Evolutionary conservation across 2,797 vertebrate genomes (phyloP), one percentile per base, ranked within the genome.

Genomic region (Phrynocephalus forsythii): DNA sequence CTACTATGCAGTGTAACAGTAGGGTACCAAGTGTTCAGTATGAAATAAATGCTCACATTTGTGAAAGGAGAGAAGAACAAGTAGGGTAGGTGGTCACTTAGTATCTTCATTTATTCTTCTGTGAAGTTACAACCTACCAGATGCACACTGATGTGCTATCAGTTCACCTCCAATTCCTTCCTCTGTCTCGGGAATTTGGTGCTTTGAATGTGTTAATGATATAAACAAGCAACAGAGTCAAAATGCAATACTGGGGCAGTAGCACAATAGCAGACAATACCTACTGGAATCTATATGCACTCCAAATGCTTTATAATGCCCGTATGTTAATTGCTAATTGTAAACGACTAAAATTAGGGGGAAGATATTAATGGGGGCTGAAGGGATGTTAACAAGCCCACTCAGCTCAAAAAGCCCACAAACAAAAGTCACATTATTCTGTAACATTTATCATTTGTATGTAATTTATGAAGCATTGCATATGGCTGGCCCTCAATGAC

Each of bases 381-480:
- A 5, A 60, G 30, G 30, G 68, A 88, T 93, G 93, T 94, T 93
- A 94, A 79, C 1, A 71, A 93, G 92, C 94, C 92, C 95, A 92
- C 93, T 88, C 92, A 92, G 91, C 93, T 94, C 95, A 92, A 93
- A 82, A 1, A 71, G 88, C 91, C 94, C 93, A 92, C 92, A 92
- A 92, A 93, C 86, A 89, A 91, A 91, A 93, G 93, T 90, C 0
- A 11, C 89, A 91, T 93, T 90, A 91, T 88, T 91, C 89, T 87
- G 92, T 93, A 93, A 95, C 95, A 86, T 93, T 92, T 87, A 80
- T 87, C 87, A 69, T 94, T 93, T 94, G 92, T 95, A 91, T 90
- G 94, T 95, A 95, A 95, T 95, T 96, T 96, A 95, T 95, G 94
- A 94, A 95, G 94, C 94, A 94, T 95, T 95, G 94, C 91, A 94